Percentiles rank a stretch among this genome's conserved stretches.
phyloP scores from a whole-genome alignment of 1,140 invertebrate genomes.

The Solenopsis invicta region DNA sequence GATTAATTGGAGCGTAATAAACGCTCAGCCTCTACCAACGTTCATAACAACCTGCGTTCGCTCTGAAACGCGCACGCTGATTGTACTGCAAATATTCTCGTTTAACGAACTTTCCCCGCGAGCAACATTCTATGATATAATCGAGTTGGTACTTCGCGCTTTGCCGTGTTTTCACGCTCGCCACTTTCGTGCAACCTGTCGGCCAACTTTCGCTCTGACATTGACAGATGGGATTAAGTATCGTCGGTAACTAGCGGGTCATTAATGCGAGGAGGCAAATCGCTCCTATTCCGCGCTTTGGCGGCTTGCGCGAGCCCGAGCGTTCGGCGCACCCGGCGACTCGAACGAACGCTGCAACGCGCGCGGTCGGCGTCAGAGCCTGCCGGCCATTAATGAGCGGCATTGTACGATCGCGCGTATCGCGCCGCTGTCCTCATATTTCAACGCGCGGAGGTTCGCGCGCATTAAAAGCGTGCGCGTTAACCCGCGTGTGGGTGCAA shows the following conservation, averaged over 20 bases:
- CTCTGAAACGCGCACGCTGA: neutral
- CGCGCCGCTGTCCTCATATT: constrained; percentile 73
- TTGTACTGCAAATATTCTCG: constrained; percentile 29
- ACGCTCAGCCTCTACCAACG: neutral
- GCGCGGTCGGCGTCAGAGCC: constrained; percentile 17
- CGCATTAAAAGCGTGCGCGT: constrained; percentile 67
- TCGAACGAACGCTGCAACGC: neutral
- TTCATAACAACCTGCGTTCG: neutral
- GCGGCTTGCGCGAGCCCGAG: neutral
- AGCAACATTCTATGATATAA: constrained; percentile 45
- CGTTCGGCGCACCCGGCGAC: neutral
- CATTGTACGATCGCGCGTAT: constrained; percentile 57
- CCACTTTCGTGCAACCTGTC: constrained; percentile 59
- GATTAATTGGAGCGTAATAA: constrained; percentile 51
- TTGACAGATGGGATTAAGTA: constrained; percentile 60
- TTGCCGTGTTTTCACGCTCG: constrained; percentile 43
- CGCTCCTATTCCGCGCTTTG: constrained; percentile 52
- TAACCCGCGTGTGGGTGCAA: constrained; percentile 59
- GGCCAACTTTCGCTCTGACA: constrained; percentile 58
- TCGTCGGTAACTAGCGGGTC: constrained; percentile 47
- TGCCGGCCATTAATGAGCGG: constrained; percentile 55
- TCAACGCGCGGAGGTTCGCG: constrained; percentile 57
- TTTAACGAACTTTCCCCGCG: constrained; percentile 52
- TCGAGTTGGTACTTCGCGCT: constrained; percentile 17
- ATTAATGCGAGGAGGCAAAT: constrained; percentile 58